These are phyloP conservation scores for Cerceris ruficornis DNA, from an alignment of 2,888 invertebrate genomes.

Conservation along the genomic window DNA sequence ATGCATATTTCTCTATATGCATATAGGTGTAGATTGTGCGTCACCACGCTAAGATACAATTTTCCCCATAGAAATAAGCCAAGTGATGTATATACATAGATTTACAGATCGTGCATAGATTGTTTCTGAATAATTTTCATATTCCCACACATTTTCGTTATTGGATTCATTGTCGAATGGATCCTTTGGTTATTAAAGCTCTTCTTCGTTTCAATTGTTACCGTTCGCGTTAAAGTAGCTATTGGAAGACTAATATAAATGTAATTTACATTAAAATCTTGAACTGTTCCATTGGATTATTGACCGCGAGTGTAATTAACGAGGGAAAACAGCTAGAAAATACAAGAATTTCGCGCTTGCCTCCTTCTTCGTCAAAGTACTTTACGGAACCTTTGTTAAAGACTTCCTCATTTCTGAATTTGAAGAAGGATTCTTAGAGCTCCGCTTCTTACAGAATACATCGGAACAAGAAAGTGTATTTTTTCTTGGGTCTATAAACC, in stretches of 20 bases:
- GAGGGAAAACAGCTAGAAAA: conserved; percentile 26
- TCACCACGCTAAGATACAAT: not conserved
- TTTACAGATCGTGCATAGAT: not conserved
- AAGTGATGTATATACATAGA: not conserved
- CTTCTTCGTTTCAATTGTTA: no score
- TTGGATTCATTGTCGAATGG: not conserved
- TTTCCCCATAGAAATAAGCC: no score
- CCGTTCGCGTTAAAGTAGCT: no score
- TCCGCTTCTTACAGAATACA: conserved; percentile 25
- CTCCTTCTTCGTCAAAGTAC: conserved; percentile 14
- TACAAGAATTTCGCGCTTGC: conserved; percentile 29
- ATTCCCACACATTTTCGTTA: no score
- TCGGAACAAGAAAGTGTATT: conserved; percentile 20
- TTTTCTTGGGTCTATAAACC: not conserved
- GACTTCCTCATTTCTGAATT: conserved; percentile 49
- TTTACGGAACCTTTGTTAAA: conserved; percentile 55
- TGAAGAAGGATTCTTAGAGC: conserved; percentile 37
- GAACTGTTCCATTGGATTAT: not conserved
- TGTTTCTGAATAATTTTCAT: no score
- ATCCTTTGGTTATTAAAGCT: not conserved
- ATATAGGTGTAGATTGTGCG: not conserved
- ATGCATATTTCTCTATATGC: not conserved
- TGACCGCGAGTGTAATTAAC: conserved; percentile 25
- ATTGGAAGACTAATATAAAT: no score
- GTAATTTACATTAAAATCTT: no score